Base-by-base conservation (phyloP, 2,888 invertebrate species). In the Subacronicta megacephala region DNA sequence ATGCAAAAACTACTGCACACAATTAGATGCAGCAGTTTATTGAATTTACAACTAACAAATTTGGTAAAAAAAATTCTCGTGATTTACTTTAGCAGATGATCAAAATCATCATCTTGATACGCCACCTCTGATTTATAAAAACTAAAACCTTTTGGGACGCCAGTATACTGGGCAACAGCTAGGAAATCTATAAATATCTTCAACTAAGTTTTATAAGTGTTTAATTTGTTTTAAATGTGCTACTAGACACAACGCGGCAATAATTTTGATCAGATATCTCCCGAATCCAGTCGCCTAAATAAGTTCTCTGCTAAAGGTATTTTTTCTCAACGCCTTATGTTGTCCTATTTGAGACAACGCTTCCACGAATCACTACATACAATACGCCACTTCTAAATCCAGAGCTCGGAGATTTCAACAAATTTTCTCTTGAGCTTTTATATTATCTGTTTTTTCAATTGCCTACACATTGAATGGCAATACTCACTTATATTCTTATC, bases 251-350 rank as follows among this genome's bases (percentile, higher is more conserved):
- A 49, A 23, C 36, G 31, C 49, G 60, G 16, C 61, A 35, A 69
- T 53, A 63, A 70, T 67, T 67, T 55, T 33, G 41, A 40, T 42
- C n/a, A n/a, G n/a, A n/a, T n/a, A n/a, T n/a, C 17, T 40, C 38
- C 33, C 31, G 38, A 43, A 55, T 52, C 38, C 33, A 44, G 37
- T 44, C 54, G 49, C 18, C 33, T 50, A 54, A 59, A 61, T 56
- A 54, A 55, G 60, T 49, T 43, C 40, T 62, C 43, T 69, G 65
- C 58, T 54, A 17, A 59, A 65, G 62, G 65, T 56, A 51, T 45
- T 52, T 50, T 71, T 72, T 64, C 57, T n/a, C n/a, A n/a, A n/a
- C n/a, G n/a, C n/a, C n/a, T n/a, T 56, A 52, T 42, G 65, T 65
- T 72, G 61, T 65, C 62, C 62, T 61, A 52, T 59, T 61, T 61